These are phyloP conservation scores for Phocides pigmalion DNA, from an alignment of 1,140 invertebrate species.

Conservation along the genomic window DNA sequence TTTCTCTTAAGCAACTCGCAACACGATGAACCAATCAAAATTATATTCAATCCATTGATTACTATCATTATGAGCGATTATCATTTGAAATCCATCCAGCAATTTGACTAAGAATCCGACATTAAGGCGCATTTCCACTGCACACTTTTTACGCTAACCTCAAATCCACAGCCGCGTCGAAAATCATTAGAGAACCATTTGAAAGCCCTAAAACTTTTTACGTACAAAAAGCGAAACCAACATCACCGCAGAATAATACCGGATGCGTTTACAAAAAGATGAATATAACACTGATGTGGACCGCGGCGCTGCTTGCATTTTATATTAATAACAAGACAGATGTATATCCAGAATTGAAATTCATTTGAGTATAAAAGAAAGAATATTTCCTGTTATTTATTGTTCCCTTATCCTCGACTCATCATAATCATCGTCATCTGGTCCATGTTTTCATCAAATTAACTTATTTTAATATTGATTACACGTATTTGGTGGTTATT, in stretches of 20 bases:
- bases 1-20: too few species aligned
- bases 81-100: slow-evolving; percentile 21
- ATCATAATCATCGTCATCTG: too few species aligned
- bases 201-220: slow-evolving; percentile 30
- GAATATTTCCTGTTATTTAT: too few species aligned
- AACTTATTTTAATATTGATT: too few species aligned
- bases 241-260: slow-evolving; percentile 34
- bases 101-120: slow-evolving; percentile 11
- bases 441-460: too few species aligned
- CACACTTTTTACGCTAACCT: slow-evolving; percentile 14
- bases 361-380: too few species aligned
- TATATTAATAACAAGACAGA: too few species aligned
- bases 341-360: too few species aligned
- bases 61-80: slow-evolving; percentile 20
- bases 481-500: too few species aligned
- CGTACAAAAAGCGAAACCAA: slow-evolving; percentile 23
- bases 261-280: slow-evolving; percentile 36
- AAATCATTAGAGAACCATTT: slow-evolving; percentile 35
- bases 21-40: not conserved
- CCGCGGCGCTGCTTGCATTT: slow-evolving; percentile 27
- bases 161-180: slow-evolving; percentile 22
- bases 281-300: slow-evolving; percentile 18
- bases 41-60: slow-evolving; percentile 14
- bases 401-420: too few species aligned
- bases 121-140: slow-evolving; percentile 19